Conservation (phyloP, 2,113 vertebrate genomes). For the Amia ocellicauda region DNA sequence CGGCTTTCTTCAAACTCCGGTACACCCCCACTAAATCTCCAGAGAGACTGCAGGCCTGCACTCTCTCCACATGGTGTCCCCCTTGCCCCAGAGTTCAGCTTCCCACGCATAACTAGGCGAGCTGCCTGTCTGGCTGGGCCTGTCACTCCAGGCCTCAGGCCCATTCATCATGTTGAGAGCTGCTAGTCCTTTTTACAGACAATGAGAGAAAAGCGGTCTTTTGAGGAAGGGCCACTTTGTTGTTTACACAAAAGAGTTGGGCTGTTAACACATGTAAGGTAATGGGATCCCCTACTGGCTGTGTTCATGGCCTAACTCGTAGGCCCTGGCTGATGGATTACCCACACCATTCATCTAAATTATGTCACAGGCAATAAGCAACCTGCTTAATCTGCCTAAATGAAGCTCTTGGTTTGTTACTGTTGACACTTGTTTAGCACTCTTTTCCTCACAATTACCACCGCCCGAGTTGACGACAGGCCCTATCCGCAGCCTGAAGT, state of each 20-base stretch:
- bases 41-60: not conserved
- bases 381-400: conserved; percentile 67
- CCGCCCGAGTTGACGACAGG: conserved; percentile 21
- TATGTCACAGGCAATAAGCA: conserved; percentile 74
- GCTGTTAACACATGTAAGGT: conserved; percentile 77
- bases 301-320: conserved; percentile 39
- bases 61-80: conserved; percentile 74
- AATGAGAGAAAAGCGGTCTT: conserved; percentile 48
- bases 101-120: conserved; percentile 21
- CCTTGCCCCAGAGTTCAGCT: conserved; percentile 59
- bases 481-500: not conserved
- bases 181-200: conserved; percentile 54
- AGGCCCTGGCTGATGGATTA: conserved; percentile 68
- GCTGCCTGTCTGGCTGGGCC: conserved; percentile 45
- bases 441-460: conserved; percentile 63
- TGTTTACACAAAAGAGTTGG: conserved; percentile 68
- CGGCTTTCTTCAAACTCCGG: not conserved
- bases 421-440: conserved; percentile 62
- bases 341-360: conserved; percentile 81
- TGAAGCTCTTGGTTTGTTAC: conserved; percentile 62
- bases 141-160: conserved; percentile 50
- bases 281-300: conserved; percentile 70
- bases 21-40: too few relatives aligned
- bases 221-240: conserved; percentile 64
- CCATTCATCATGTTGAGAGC: conserved; percentile 68